Conservation (phyloP, 2,888 invertebrate genomes). For the Yponomeuta cagnagella region DNA sequence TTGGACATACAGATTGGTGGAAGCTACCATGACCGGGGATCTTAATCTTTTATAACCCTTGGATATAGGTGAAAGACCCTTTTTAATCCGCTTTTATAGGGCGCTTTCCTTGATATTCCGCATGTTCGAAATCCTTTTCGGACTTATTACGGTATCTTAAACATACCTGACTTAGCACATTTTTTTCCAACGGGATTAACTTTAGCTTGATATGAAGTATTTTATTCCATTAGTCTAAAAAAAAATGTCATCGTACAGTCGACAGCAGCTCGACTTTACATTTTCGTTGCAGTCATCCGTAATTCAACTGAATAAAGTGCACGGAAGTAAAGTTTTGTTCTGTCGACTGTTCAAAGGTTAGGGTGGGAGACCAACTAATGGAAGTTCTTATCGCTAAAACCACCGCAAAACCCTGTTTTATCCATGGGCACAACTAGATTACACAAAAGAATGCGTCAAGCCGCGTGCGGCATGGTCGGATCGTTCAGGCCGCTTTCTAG, state of each 20-base stretch:
- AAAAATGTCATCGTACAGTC: no score
- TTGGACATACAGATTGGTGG: neutral
- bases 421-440: neutral
- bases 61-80: neutral
- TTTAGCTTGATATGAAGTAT: no score
- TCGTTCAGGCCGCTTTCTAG: conserved; percentile 60
- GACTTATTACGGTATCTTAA: neutral
- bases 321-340: no score
- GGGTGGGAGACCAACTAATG: no score
- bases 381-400: neutral
- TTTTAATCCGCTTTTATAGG: neutral
- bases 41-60: neutral
- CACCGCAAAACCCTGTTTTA: neutral
- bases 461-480: conserved; percentile 45
- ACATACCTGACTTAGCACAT: neutral
- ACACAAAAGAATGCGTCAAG: conserved; percentile 58
- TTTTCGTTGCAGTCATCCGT: no score
- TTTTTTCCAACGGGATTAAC: neutral
- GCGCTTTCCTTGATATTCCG: neutral
- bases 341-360: neutral
- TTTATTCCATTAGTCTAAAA: no score
- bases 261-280: no score
- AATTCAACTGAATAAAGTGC: no score
- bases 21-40: neutral
- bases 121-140: neutral